phyloP scores from a whole-genome alignment of 2,888 invertebrate species.

The Sinhomidia bicolor region DNA sequence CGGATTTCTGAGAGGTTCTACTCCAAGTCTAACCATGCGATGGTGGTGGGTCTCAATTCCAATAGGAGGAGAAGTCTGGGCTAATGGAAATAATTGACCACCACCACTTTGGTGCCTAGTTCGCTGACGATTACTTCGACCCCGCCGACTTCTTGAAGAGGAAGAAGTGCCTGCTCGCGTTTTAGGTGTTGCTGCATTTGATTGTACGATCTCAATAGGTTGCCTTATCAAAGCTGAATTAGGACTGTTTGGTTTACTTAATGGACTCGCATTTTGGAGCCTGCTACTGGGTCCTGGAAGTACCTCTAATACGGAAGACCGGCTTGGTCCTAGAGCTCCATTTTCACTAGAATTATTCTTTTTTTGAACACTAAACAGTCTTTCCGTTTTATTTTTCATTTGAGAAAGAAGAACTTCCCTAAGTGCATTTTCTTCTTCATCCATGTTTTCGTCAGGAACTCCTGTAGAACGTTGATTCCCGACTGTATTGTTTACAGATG shows the following conservation, averaged over 20 bases:
- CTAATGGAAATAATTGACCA: neutral
- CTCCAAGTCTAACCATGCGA: neutral
- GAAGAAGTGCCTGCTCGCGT: neutral
- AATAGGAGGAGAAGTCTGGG: neutral
- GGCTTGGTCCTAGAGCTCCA: neutral
- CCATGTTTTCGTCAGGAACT: neutral
- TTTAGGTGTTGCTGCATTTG: neutral
- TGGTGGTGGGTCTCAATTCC: neutral
- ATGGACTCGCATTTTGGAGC: neutral
- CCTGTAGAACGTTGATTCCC: neutral
- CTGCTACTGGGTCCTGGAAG: neutral
- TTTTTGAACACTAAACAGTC: neutral
- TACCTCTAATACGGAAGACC: neutral
- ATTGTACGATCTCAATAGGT: neutral
- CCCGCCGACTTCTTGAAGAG: neutral
- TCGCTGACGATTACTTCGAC: neutral
- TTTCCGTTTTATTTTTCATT: neutral
- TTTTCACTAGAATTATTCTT: neutral
- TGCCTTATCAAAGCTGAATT: neutral
- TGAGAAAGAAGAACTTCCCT: constrained; percentile 3
- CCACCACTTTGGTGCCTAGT: neutral
- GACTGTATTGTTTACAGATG: neutral
- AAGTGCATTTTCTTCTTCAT: constrained; percentile 32
- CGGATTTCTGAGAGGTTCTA: constrained; percentile 2
- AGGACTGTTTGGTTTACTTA: neutral